Evolutionary conservation across 2,888 invertebrate genomes (phyloP).

Genomic region (Panorpa germanica): DNA sequence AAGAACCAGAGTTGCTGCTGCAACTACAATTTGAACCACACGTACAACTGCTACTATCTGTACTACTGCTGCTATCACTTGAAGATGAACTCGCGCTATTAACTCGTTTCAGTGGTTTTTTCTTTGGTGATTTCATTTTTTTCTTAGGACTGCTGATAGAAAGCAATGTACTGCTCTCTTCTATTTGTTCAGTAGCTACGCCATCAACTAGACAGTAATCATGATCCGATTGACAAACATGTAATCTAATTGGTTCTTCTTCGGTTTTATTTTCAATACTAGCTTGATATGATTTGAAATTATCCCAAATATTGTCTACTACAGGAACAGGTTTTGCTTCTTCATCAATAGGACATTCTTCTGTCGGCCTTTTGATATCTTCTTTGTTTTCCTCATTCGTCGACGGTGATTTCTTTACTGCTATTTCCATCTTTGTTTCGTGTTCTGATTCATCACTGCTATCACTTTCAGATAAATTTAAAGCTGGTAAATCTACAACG

Average conservation of each 20-base stretch:
- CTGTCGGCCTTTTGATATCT: slow-evolving; percentile 18
- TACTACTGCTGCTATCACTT: slow-evolving; percentile 58
- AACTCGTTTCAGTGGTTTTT: slow-evolving; percentile 19
- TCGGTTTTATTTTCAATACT: slow-evolving; percentile 38
- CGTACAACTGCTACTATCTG: slow-evolving; percentile 59
- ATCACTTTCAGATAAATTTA: slow-evolving; percentile 72
- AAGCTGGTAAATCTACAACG: slow-evolving; percentile 54
- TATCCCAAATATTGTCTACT: slow-evolving; percentile 24
- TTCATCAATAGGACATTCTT: slow-evolving; percentile 17
- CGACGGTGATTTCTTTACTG: slow-evolving; percentile 9
- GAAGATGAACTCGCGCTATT: slow-evolving; percentile 38
- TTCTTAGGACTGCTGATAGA: too few species aligned
- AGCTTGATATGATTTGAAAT: slow-evolving; percentile 55
- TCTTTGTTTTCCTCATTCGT: slow-evolving; percentile 14
- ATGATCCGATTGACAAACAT: slow-evolving; percentile 48
- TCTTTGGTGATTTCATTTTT: slow-evolving; percentile 29
- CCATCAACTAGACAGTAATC: slow-evolving; percentile 46
- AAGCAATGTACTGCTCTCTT: slow-evolving; percentile 20
- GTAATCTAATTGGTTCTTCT: slow-evolving; percentile 28
- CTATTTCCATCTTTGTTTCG: slow-evolving; percentile 15
- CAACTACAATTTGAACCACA: slow-evolving; percentile 75
- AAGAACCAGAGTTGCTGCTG: slow-evolving; percentile 49
- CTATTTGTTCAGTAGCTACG: slow-evolving; percentile 12
- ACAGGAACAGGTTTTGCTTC: slow-evolving; percentile 18
- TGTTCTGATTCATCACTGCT: slow-evolving; percentile 49